Evolutionary conservation across 2,888 invertebrate genomes (phyloP).

Genomic region (Epirrita christyi): DNA sequence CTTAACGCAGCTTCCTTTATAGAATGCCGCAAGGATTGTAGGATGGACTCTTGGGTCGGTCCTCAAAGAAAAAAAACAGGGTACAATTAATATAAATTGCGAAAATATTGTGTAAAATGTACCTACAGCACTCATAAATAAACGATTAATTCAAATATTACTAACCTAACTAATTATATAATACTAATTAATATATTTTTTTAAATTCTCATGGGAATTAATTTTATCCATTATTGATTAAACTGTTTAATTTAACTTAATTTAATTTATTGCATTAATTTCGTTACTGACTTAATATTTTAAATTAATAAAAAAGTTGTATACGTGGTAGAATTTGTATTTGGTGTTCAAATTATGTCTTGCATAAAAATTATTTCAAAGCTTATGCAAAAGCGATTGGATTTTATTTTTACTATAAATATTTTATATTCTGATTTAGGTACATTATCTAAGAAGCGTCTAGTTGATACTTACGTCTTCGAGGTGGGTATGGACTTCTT

Average conservation of each 20-base stretch:
- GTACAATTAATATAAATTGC: constrained; percentile 41
- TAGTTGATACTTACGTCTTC: constrained; percentile 89
- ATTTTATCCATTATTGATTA: too few relatives aligned
- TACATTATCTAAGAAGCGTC: not conserved
- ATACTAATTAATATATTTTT: not conserved
- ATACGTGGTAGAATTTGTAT: too few relatives aligned
- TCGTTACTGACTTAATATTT: too few relatives aligned
- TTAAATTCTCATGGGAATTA: too few relatives aligned
- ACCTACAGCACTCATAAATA: constrained; percentile 6
- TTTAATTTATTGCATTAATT: too few relatives aligned
- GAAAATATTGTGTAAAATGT: constrained; percentile 39
- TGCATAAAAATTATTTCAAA: constrained; percentile 7
- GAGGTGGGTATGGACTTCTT: constrained; percentile 93
- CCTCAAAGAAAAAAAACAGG: constrained; percentile 66
- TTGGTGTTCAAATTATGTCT: constrained; percentile 9
- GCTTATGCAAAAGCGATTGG: too few relatives aligned
- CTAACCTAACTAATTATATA: not conserved
- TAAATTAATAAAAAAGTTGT: too few relatives aligned
- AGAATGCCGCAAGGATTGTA: constrained; percentile 70
- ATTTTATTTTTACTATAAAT: too few relatives aligned
- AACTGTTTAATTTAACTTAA: too few relatives aligned
- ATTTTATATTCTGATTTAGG: too few relatives aligned
- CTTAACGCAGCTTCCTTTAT: constrained; percentile 66
- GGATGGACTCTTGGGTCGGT: constrained; percentile 70
- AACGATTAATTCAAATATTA: not conserved